Base-by-base conservation (phyloP, 1,140 invertebrate genomes). In the Bombus turneri region DNA sequence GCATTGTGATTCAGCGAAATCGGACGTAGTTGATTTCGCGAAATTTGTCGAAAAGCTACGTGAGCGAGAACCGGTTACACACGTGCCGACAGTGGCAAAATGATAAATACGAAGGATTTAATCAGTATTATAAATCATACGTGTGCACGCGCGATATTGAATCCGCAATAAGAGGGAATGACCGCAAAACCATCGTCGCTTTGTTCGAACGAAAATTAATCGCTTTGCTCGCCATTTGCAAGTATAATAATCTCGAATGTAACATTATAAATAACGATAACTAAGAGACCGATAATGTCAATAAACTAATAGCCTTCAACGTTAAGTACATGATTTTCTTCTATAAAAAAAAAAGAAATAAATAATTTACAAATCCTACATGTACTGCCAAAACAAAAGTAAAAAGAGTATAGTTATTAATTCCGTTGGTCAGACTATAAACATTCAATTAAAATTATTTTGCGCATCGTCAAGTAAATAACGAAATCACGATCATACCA, bases 31-130 rank as follows among this genome's bases (percentile, higher is more conserved):
- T 8, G 69, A 62, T 81, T 85, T 85, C 79, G 43, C 43, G 69
- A 81, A 85, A 81, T 85, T 81, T 80, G 84, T 81, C 71, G 83
- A 81, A 85, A 85, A 75, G n/a, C 72, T 34, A 68, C 69, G 37
- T 22, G 72, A 37, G 43, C 34, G 71, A 74, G 71, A 85, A 85
- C 84, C 84, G 84, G 84, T 85, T 85, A 39, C 79, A 75, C 84
- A 37, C 84, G 84, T 81, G 84, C 84, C 78, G 71, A 69, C 74
- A 74, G 84, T 85, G 77, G 53, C 84, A 25, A 81, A 81, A 80
- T 81, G 78, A 85, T 81, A 81, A 85, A 85, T 75, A 75, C 71
- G 78, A 69, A 37, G 78, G 68, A 72, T 47, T 74, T 75, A 85
- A 85, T 81, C 79, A 81, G 71, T 53, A 80, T 85, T 68, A 75